phyloP scores from a whole-genome alignment of 2,797 vertebrate species.

The Hypotaenidia okinawae region DNA sequence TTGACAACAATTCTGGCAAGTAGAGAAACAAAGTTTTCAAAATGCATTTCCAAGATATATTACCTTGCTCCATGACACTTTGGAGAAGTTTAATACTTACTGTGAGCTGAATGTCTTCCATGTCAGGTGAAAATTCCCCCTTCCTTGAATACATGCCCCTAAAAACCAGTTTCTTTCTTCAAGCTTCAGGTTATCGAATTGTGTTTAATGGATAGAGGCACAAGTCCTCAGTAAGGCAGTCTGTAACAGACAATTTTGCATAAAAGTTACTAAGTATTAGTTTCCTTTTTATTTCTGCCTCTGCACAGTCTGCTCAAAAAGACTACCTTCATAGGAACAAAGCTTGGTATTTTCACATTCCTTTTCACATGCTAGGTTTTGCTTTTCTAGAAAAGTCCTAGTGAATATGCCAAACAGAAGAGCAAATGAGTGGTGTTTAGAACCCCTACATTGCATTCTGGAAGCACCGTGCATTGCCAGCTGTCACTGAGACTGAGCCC shows the following conservation, averaged over 20 bases:
- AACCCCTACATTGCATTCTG: neutral
- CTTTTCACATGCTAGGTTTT: neutral
- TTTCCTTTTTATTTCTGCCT: neutral
- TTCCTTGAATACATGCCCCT: neutral
- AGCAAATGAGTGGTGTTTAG: neutral
- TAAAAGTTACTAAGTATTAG: neutral
- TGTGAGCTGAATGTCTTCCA: neutral
- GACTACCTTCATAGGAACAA: neutral
- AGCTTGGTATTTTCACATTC: neutral
- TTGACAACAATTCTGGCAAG: neutral
- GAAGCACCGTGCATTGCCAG: neutral
- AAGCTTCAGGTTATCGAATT: neutral
- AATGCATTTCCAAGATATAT: neutral
- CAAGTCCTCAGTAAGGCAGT: neutral
- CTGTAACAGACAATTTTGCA: neutral
- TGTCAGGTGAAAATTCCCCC: neutral
- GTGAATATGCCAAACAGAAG: neutral
- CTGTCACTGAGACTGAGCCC: neutral
- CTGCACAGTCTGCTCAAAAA: neutral
- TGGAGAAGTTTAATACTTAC: neutral
- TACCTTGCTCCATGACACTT: neutral
- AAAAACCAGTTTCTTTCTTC: neutral
- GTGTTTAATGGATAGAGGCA: neutral
- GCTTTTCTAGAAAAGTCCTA: neutral
- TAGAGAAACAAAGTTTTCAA: neutral